Base-by-base conservation (phyloP, 2,113 vertebrate genomes). In the Pitta sordida region DNA sequence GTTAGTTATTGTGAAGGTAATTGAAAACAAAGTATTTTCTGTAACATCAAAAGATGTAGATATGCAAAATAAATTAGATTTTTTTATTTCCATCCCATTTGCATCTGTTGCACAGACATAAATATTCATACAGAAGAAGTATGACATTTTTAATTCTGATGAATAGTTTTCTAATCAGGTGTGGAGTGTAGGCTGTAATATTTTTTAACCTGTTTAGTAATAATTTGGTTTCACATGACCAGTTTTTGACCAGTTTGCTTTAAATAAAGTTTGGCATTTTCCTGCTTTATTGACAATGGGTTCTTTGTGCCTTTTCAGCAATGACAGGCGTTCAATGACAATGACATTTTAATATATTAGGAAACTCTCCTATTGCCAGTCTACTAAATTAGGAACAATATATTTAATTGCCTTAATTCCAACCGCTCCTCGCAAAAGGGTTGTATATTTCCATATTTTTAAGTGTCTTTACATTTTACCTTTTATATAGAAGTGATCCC, bases 21-120 rank as follows among this genome's bases (percentile, higher is more conserved):
- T 88, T 95, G 93, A 96, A 97, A 97, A 94, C 93, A 97, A 97
- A 96, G 53, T 86, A 77, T 96, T 88, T 96, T 96, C 88, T 83
- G 81, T 96, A 95, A 74, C 34, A 44, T 86, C 92, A 71, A 84
- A 87, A 96, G 53, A 91, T 76, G 71, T 82, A 97, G 97, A 96
- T 95, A 94, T 96, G 86, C 69, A 87, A 96, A 94, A 96, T 32
- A 75, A 76, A 93, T 96, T 95, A 94, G 68, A 94, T 77, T 95
- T 91, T 94, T 94, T 76, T 91, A 91, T 93, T 83, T 86, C 84
- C 87, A 73, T 74, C 21, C 8, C 34, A 77, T 92, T 95, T 89
- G 36, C 71, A 92, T 78, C 32, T 81, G 36, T 63, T 91, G 36
- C 52, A 46, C 20, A 74, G 29, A 51, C 63, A 82, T 30, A 81